These are phyloP conservation scores for Crenuchus spilurus DNA, from an alignment of 2,797 vertebrate genomes.

Conservation along the genomic window DNA sequence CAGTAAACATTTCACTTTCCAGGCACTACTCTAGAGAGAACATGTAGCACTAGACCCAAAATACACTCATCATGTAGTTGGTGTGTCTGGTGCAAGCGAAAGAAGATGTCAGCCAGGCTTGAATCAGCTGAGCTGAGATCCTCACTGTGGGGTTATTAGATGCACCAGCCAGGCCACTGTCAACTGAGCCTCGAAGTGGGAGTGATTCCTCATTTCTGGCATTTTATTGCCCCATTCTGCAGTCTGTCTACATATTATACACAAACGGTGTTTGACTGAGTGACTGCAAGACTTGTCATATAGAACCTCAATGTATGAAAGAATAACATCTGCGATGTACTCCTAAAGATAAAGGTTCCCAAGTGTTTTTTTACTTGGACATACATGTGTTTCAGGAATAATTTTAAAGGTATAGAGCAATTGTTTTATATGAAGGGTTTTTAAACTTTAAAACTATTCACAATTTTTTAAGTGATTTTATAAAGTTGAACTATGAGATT, in stretches of 20 bases:
- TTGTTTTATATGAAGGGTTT: no score
- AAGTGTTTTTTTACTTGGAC: not conserved
- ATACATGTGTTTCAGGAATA: not conserved
- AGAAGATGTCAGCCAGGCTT: conserved; percentile 13
- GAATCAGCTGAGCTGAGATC: not conserved
- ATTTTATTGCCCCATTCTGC: not conserved
- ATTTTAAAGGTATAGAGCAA: not conserved
- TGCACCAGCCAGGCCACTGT: conserved; percentile 5
- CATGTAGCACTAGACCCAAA: conserved; percentile 1
- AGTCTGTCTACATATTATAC: not conserved
- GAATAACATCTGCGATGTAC: not conserved
- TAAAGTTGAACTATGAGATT: no score
- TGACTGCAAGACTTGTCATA: not conserved
- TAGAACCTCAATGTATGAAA: not conserved
- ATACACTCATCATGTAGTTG: conserved; percentile 15
- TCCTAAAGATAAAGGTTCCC: not conserved
- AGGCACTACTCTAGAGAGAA: not conserved
- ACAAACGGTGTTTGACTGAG: conserved; percentile 4
- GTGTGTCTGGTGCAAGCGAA: conserved; percentile 3
- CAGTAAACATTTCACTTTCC: not conserved
- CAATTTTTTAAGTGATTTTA: no score
- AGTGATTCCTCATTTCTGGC: conserved; percentile 2
- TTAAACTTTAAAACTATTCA: no score
- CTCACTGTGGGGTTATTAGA: conserved; percentile 6
- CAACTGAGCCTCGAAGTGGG: not conserved